Conservation (phyloP, 2,888 invertebrate genomes). For the Noctua janthina region DNA sequence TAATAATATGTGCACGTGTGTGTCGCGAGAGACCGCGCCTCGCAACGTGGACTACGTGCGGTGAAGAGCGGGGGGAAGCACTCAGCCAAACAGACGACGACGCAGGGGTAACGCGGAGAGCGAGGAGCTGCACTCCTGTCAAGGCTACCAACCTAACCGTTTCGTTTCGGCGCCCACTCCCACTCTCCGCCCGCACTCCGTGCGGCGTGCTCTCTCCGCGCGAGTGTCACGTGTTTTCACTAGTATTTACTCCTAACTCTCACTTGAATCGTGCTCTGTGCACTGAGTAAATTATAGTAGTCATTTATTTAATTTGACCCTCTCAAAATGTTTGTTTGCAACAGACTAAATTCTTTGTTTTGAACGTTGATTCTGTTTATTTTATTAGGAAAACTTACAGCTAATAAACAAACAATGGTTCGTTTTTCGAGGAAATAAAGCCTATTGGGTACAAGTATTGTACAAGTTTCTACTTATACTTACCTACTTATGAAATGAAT, state of each 20-base stretch:
- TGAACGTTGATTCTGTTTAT: neutral
- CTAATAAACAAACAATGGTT: neutral
- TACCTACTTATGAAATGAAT: too few species aligned
- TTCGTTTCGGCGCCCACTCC: constrained; percentile 6
- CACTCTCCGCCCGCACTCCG: constrained; percentile 5
- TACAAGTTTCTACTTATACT: too few species aligned
- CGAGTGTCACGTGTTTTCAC: neutral
- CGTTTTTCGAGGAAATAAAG: neutral
- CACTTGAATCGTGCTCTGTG: neutral
- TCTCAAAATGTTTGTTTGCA: neutral
- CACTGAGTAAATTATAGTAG: neutral
- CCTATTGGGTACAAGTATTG: neutral
- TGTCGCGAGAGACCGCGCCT: neutral
- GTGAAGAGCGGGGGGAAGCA: constrained; percentile 21
- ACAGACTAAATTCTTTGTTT: neutral
- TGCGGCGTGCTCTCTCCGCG: neutral
- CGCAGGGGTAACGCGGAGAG: neutral
- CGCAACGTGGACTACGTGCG: constrained; percentile 9
- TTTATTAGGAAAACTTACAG: neutral
- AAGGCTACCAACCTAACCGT: constrained; percentile 18
- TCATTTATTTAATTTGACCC: too few species aligned
- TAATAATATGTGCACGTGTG: neutral
- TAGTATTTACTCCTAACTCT: neutral
- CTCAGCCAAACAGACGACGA: neutral
- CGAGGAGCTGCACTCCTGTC: neutral